These are phyloP conservation scores for Temnothorax ravouxi DNA, from an alignment of 2,888 invertebrate species.

Conservation along the genomic window DNA sequence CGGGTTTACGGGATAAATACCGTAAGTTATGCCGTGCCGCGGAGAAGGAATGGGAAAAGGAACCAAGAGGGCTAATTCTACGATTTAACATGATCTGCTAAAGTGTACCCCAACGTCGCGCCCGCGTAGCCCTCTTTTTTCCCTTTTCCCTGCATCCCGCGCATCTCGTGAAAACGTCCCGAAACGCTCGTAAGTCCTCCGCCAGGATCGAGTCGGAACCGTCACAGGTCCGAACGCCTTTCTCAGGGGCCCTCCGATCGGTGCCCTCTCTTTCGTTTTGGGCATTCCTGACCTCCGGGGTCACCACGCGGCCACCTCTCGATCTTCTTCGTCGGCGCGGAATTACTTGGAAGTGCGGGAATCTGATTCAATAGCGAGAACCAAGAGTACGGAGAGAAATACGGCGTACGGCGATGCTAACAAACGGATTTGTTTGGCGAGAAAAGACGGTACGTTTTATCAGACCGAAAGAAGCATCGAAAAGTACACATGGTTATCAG, in stretches of 20 bases:
- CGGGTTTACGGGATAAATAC: conserved; percentile 81
- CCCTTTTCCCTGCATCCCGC: background rate
- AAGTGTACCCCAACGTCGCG: conserved; percentile 70
- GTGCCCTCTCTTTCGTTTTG: conserved; percentile 58
- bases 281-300: conserved; percentile 69
- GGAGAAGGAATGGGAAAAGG: conserved; percentile 52
- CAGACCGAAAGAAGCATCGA: background rate
- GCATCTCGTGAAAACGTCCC: conserved; percentile 51
- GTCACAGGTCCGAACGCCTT: conserved; percentile 39
- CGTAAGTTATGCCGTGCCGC: conserved; percentile 79
- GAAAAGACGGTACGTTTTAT: background rate
- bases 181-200: conserved; percentile 68
- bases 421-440: conserved; percentile 13
- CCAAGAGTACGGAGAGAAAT: conserved; percentile 1
- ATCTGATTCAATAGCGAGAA: conserved; percentile 50
- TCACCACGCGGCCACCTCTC: conserved; percentile 66
- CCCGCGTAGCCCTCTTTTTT: conserved; percentile 41
- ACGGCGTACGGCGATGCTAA: background rate
- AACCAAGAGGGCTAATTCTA: conserved; percentile 78
- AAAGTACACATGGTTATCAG: background rate
- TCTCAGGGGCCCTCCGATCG: conserved; percentile 44
- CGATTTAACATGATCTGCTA: conserved; percentile 82
- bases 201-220: conserved; percentile 8
- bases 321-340: conserved; percentile 56
- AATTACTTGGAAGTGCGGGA: conserved; percentile 61